Conservation (phyloP, 2,888 invertebrate genomes). For the Spodoptera exigua region DNA sequence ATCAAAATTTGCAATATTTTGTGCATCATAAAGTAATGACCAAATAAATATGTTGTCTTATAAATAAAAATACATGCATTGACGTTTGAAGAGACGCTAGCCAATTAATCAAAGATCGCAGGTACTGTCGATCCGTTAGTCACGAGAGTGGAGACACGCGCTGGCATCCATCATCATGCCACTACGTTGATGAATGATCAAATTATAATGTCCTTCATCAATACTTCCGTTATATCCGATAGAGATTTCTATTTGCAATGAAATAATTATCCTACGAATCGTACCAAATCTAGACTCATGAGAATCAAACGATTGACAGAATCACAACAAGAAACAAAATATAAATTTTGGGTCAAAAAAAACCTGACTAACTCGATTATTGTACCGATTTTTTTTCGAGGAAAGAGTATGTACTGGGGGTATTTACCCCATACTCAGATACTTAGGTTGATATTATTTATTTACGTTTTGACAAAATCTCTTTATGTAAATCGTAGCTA, state of each 20-base stretch:
- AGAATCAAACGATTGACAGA: slow-evolving; percentile 7
- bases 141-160: slow-evolving; percentile 62
- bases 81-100: slow-evolving; percentile 76
- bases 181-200: slow-evolving; percentile 59
- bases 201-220: slow-evolving; percentile 45
- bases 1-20: slow-evolving; percentile 5
- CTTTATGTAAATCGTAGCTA: slow-evolving; percentile 63
- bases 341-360: too few relatives aligned
- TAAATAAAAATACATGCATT: slow-evolving; percentile 74
- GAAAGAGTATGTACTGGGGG: too few relatives aligned
- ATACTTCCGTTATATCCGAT: slow-evolving; percentile 16
- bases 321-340: slow-evolving; percentile 1
- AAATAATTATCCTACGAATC: slow-evolving; percentile 6
- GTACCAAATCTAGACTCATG: slow-evolving; percentile 10
- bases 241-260: slow-evolving; percentile 7
- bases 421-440: neutral
- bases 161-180: slow-evolving; percentile 61
- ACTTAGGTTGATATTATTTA: slow-evolving; percentile 9
- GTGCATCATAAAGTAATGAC: slow-evolving; percentile 30
- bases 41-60: slow-evolving; percentile 59
- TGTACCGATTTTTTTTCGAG: too few relatives aligned
- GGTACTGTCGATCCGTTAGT: slow-evolving; percentile 58
- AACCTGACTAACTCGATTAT: too few relatives aligned
- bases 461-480: slow-evolving; percentile 46
- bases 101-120: slow-evolving; percentile 72